phyloP scores from a whole-genome alignment of 2,888 invertebrate genomes.

The Glaucopsyche alexis region DNA sequence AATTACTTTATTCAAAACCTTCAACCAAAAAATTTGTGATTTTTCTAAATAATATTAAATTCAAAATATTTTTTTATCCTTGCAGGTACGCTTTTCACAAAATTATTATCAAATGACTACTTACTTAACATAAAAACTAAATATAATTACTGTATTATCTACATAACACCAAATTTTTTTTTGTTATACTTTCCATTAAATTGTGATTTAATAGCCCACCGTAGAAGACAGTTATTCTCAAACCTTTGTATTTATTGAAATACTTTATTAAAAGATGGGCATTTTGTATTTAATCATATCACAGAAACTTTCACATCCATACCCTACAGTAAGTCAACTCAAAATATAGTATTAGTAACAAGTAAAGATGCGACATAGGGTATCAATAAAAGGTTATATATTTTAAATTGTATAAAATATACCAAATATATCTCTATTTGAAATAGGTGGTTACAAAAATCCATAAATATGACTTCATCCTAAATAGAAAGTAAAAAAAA shows the following conservation, averaged over 20 bases:
- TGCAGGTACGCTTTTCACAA: background rate
- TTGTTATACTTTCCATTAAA: slow-evolving; percentile 2
- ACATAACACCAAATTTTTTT: background rate
- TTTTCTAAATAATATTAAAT: background rate
- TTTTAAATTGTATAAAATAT: background rate
- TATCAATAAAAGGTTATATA: background rate
- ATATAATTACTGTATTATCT: background rate
- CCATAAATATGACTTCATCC: background rate
- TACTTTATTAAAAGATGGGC: background rate
- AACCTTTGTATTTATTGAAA: background rate
- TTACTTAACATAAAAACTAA: background rate
- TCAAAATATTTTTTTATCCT: background rate
- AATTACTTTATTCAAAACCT: background rate
- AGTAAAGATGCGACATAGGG: background rate
- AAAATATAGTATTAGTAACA: background rate
- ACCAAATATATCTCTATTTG: background rate
- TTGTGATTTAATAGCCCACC: slow-evolving; percentile 3
- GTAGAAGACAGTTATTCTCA: background rate
- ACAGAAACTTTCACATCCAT: slow-evolving; percentile 20
- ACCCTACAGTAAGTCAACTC: slow-evolving; percentile 5
- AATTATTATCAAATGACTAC: slow-evolving; percentile 4
- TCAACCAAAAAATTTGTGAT: background rate
- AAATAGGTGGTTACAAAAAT: slow-evolving; percentile 1
- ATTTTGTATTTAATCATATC: slow-evolving; percentile 11
- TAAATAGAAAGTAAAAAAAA: background rate